Evolutionary conservation across 2,888 invertebrate species (phyloP), one percentile per base, ranked within the genome.

Genomic region (Lochmaea crataegi): DNA sequence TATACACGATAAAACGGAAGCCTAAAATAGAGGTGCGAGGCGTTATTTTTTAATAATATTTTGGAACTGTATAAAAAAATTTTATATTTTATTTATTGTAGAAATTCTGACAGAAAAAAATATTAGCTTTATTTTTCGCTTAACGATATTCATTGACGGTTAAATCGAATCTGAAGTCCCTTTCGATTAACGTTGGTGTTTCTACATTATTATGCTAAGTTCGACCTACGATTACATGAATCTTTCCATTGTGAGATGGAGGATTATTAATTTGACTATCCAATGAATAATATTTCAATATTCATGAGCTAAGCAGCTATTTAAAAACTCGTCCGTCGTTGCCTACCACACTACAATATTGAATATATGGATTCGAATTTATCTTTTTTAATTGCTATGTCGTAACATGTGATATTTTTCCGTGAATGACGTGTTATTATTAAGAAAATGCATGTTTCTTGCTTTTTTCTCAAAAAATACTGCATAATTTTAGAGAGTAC

Each of bases 291-390:
- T 58, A 58, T 58, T 32, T 58, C 4, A 58, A 58, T 58, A 58
- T 58, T 58, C 58, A 58, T 58, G 32, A 58, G 32, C 58, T 26
- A 58, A 58, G n/a, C 53, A 18, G 53, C 53, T 58, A 58, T 58
- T 58, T 58, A n/a, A 58, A 58, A 32, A 22, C 26, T 45, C 45
- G 32, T 38, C 32, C 1, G 56, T 56, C n/a, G 58, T 32, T 22
- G 58, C 14, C 32, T 58, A 32, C 32, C 14, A 38, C 32, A 38
- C 7, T 38, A 38, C 32, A 38, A 38, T 38, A 38, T 38, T 11
- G 11, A 45, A 14, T 58, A 14, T 58, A 58, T 58, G 12, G 10
- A 53, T 53, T 53, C 16, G 2, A 53, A 7, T 51, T 14, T 2
- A 51, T n/a, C 51, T 53, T 53, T 53, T 53, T 53, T 18, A 53